A percentile compares a stretch with the other conserved stretches of the same genome.
Evolutionary conservation across 2,113 vertebrate species (phyloP).

Genomic region (Symphodus melops): DNA sequence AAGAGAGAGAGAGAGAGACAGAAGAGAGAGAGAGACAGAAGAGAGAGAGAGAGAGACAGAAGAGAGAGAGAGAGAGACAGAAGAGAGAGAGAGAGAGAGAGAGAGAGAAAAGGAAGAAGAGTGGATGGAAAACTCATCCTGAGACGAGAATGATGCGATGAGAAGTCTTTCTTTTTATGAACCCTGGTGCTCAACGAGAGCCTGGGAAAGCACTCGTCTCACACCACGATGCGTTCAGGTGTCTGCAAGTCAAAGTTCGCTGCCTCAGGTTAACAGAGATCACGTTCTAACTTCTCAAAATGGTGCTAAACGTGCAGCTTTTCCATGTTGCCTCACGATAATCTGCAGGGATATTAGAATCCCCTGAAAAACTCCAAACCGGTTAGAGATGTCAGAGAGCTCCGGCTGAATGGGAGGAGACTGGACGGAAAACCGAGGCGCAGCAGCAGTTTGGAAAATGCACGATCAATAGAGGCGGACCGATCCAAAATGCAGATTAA

Average conservation of each 20-base stretch:
- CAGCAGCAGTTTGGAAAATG: slow-evolving; percentile 51
- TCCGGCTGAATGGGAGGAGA: slow-evolving; percentile 40
- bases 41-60: slow-evolving; percentile 66
- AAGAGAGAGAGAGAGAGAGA: slow-evolving; percentile 27
- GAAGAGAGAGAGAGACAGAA: slow-evolving; percentile 45
- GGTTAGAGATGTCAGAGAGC: slow-evolving; percentile 5
- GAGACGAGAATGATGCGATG: slow-evolving; percentile 27
- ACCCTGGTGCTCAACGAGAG: slow-evolving; percentile 5
- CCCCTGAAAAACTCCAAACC: background rate
- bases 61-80: slow-evolving; percentile 28
- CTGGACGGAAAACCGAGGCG: slow-evolving; percentile 40
- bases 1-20: slow-evolving; percentile 25
- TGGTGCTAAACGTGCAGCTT: background rate
- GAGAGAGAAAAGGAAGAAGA: slow-evolving; percentile 17
- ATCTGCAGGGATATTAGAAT: background rate
- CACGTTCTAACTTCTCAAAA: background rate
- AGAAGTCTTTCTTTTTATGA: slow-evolving; percentile 4
- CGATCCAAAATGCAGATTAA: slow-evolving; percentile 67
- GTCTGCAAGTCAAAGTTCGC: background rate
- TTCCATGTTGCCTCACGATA: background rate
- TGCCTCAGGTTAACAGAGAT: background rate
- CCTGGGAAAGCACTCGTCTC: background rate
- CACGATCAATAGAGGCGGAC: slow-evolving; percentile 45
- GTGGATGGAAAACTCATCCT: slow-evolving; percentile 42
- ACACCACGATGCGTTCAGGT: background rate